Base-by-base conservation (phyloP, 2,888 invertebrate genomes). In the Epirrhoe alternata region DNA sequence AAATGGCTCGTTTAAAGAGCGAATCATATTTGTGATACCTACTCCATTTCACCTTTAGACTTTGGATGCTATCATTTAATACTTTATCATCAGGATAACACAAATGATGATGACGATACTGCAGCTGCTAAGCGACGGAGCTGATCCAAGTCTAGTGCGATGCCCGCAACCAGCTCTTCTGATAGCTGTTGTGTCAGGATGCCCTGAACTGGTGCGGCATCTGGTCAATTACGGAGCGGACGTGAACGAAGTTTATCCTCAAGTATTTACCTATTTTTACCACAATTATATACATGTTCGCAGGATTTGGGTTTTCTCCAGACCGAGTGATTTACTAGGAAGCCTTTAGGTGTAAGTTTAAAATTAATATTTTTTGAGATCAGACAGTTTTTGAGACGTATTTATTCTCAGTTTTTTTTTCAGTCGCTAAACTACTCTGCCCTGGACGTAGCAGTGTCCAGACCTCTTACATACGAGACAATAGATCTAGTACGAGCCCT, bases 151-250 rank as follows among this genome's bases (percentile, higher is more conserved):
- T 7, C 74, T 83, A 14, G 85, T 87, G 7, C 74, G 72, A 17
- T 90, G 85, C 79, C 92, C 92, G 1, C 87, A 87, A 50, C 80
- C 90, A 5, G 86, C 89, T 1, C 67, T 92, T 5, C 77, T 85
- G 30, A 80, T 87, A 35, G 90, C 89, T 5, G 71, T 82, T 0
- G 60, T 77, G 0, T 77, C 88, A 0, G 82, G 82, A 1, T 75
- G 70, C 53, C 54, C 86, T 1, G 83, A 87, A 31, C 73, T 90
- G 6, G 74, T 92, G 17, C 74, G 74, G 3, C 74, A 79, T 33
- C 76, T 92, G 38, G 72, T 87, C 0, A 68, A 74, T 5, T 67
- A 82, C 66, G 90, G 90, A 2, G 89, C 86, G 60, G 78, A 92
- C 66, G 73, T 88, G 0, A 87, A 92, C 73, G 87, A 89, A 82